Conservation (phyloP, 2,113 vertebrate genomes). For the Grallaria varia region DNA sequence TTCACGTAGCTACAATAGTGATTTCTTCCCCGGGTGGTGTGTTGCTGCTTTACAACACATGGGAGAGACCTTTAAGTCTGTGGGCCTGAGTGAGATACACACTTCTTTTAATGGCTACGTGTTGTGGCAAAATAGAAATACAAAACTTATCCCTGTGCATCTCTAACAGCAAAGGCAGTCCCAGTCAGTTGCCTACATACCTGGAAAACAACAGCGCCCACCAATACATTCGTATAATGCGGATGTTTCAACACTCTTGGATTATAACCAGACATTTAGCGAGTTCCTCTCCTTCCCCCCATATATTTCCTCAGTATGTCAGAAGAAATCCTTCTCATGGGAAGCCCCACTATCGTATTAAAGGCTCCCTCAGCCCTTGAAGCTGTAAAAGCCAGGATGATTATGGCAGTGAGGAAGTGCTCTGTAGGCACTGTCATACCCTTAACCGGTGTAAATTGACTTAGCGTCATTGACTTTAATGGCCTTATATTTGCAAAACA, state of each 20-base stretch:
- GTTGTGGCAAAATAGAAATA: not conserved
- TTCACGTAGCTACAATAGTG: not conserved
- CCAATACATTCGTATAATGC: not conserved
- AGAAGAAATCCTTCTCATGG: not conserved
- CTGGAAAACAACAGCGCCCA: not conserved
- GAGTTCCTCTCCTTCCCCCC: not conserved
- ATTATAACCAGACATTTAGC: not conserved
- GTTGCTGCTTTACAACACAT: not conserved
- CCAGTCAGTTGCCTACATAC: not conserved
- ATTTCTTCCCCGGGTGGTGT: not conserved
- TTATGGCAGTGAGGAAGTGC: not conserved
- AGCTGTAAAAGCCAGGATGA: not conserved
- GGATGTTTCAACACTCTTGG: not conserved
- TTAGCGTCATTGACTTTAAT: not conserved
- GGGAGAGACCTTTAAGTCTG: not conserved
- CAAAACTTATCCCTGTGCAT: not conserved
- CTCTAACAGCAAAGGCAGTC: not conserved
- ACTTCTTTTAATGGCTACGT: not conserved
- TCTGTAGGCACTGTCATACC: not conserved
- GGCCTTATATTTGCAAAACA: slow-evolving; percentile 4
- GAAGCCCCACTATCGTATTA: not conserved
- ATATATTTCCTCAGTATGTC: not conserved
- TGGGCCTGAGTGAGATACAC: not conserved
- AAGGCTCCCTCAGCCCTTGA: not conserved
- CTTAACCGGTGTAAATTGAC: not conserved